Base-by-base conservation (phyloP, 2,797 vertebrate species). In the Euthynnus affinis region DNA sequence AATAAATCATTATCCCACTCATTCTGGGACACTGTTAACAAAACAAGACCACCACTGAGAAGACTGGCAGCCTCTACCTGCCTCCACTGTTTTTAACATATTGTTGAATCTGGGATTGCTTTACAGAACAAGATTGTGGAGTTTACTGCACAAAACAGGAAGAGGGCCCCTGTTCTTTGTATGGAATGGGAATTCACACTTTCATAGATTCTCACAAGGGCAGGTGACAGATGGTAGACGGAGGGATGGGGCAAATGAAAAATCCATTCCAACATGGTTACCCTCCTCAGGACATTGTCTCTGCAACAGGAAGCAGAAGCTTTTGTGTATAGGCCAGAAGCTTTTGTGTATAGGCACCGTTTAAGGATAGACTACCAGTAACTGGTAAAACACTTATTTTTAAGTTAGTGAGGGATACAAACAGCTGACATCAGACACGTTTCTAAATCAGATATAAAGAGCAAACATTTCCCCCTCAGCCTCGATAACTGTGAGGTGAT, bases 181-280 rank as follows among this genome's bases (percentile, higher is more conserved):
- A 44, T 64, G 61, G 23, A 58, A 44, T 20, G 46, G 27, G 37
- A 77, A 83, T 62, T 25, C 14, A 73, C 74, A 84, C 32, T 23
- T 22, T 64, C 57, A 61, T 8, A 76, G 32, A 61, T 63, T 64
- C 40, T 81, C 40, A 69, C 34, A 15, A 32, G 18, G 53, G 65
- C 77, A 49, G 18, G 46, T 49, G 46, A 49, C 46, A 74, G 55
- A 0, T 37, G 25, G 63, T 22, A 65, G 15, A 61, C 69, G 44
- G 59, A 55, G 27, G 12, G 56, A 49, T 51, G 10, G 9, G 12
- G 37, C 14, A 20, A 72, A 49, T 49, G 42, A 63, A 65, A 57
- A 71, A 77, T 63, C 46, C 18, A 57, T 80, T 64, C 42, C 55
- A 65, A 6, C 37, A 52, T 40, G 7, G 51, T 42, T 52, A 7